Conservation (phyloP, 2,113 vertebrate species). For the Elephas maximus region DNA sequence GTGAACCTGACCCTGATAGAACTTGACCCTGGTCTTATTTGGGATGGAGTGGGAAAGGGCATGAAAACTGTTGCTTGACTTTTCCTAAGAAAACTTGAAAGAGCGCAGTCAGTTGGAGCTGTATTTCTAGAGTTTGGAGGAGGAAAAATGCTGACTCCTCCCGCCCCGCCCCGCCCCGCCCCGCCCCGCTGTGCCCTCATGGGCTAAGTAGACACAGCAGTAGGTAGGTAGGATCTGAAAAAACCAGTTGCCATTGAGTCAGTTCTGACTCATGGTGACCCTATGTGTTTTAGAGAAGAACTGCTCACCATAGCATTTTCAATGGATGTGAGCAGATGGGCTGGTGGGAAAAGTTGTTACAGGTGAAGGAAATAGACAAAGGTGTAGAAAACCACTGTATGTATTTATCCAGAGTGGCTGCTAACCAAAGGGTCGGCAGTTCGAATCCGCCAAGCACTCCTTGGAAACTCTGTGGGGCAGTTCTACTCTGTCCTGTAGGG, state of each 20-base stretch:
- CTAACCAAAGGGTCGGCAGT: no score
- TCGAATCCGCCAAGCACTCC: no score
- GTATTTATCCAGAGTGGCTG: neutral
- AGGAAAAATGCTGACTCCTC: neutral
- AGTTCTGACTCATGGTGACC: no score
- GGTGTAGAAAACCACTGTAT: neutral
- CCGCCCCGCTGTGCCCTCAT: neutral
- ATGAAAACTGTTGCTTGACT: neutral
- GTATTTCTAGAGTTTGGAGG: neutral
- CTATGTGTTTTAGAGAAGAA: no score
- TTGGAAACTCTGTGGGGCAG: no score
- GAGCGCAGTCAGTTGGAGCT: neutral
- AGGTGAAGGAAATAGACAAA: neutral
- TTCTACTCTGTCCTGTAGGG: no score
- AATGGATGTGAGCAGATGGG: neutral
- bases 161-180: no score
- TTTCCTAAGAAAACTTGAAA: neutral
- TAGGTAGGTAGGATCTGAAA: neutral
- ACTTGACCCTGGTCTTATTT: neutral
- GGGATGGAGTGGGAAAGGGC: neutral
- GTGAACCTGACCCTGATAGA: neutral
- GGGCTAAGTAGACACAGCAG: neutral
- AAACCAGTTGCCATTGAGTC: no score
- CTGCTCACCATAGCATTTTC: no score
- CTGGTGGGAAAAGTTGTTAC: neutral